Base-by-base conservation (phyloP, 2,113 vertebrate species). In the Saimiri boliviensis region DNA sequence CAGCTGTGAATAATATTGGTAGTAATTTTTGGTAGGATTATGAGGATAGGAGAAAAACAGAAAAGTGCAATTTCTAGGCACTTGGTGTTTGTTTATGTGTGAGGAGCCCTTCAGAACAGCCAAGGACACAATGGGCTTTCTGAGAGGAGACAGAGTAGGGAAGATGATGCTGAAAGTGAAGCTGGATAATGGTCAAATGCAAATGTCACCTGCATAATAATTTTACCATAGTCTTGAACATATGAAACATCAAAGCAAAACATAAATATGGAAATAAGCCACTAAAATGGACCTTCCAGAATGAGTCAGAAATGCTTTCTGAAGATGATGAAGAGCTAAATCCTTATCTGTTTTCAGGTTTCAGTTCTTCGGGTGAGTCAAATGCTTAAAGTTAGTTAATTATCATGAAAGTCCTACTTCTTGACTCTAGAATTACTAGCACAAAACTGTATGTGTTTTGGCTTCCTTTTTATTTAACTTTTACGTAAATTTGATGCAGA, bases 191-290 rank as follows among this genome's bases (percentile, higher is more conserved):
- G 20, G 12, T 82, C 21, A 90, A 5, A 52, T 71, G 56, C 30
- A 76, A 32, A 63, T 11, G 68, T 70, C 9, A 49, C 56, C 21
- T 60, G 58, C 68, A 25, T 42, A 70, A 60, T 52, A 37, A 81
- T 86, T 95, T 58, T 42, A 81, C 30, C 45, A 8, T 35, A 17
- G 21, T 54, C 5, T 70, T 74, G 37, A 88, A 42, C 25, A 54
- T 81, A 63, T 25, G 63, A 93, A 86, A 86, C n/a, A 89, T 80
- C 27, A 77, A 73, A 70, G 79, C 40, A 83, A 93, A 93, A 73
- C 1, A 68, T 68, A 79, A 68, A 81, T 81, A 73, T 87, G 30
- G 6, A 54, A 80, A 73, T 42, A 73, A 21, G 9, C 42, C 10
- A 45, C 5, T 60, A 76, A 60, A 95, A n/a, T 47, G 6, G 17